Evolutionary conservation across 2,888 invertebrate genomes (phyloP).

Genomic region (Dasypogon diadema): DNA sequence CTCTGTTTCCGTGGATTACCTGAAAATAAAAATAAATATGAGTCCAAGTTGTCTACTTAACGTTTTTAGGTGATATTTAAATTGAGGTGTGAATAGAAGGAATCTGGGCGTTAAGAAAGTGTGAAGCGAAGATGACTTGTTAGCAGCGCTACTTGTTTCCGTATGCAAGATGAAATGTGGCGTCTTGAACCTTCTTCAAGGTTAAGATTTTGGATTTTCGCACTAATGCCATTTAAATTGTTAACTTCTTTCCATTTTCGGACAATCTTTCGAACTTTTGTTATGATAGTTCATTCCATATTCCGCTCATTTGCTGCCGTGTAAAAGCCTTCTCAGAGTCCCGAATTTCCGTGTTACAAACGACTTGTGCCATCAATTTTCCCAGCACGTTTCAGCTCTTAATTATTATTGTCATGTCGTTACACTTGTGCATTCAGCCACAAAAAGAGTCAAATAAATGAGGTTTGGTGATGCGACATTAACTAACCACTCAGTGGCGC

Average conservation of each 20-base stretch:
- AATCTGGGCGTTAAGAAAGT: too few relatives aligned
- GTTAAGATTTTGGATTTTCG: too few relatives aligned
- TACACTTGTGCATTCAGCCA: slow-evolving; percentile 6
- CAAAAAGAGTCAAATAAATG: neutral
- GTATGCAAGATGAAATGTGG: too few relatives aligned
- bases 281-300: neutral
- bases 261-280: too few relatives aligned
- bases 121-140: too few relatives aligned
- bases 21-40: slow-evolving; percentile 43
- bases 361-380: slow-evolving; percentile 30
- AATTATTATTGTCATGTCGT: slow-evolving; percentile 15
- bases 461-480: neutral
- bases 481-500: neutral
- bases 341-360: neutral
- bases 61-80: neutral
- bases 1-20: slow-evolving; percentile 87
- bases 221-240: too few relatives aligned
- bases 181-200: too few relatives aligned
- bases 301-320: neutral
- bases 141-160: too few relatives aligned
- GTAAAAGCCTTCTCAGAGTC: neutral
- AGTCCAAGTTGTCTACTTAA: neutral
- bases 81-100: neutral
- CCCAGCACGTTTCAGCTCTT: slow-evolving; percentile 21
- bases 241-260: too few relatives aligned